Conservation (phyloP, 2,888 invertebrate species). For the Eurytoma californica region DNA sequence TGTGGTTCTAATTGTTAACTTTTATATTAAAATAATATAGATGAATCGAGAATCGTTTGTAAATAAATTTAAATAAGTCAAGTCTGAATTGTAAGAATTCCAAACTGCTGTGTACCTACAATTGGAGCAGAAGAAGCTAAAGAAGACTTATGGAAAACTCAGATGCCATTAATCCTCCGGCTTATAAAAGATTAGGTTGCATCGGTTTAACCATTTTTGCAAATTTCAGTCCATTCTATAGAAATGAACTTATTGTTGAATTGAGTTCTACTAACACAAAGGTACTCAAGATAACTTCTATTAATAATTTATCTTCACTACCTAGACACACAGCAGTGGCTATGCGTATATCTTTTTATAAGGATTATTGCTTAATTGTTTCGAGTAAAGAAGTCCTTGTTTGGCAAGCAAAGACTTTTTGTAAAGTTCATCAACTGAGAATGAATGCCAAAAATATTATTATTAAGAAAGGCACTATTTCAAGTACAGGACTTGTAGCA, state of each 20-base stretch:
- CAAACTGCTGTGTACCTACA: slow-evolving; percentile 59
- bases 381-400: slow-evolving; percentile 81
- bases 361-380: slow-evolving; percentile 78
- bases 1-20: slow-evolving; percentile 57
- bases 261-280: slow-evolving; percentile 75
- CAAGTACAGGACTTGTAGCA: slow-evolving; percentile 68
- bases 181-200: slow-evolving; percentile 81
- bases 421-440: slow-evolving; percentile 75
- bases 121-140: slow-evolving; percentile 66
- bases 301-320: slow-evolving; percentile 70
- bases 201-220: slow-evolving; percentile 77
- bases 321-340: slow-evolving; percentile 79
- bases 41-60: slow-evolving; percentile 78
- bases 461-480: slow-evolving; percentile 68
- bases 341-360: slow-evolving; percentile 79
- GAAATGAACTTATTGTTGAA: slow-evolving; percentile 77
- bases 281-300: slow-evolving; percentile 67
- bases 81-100: slow-evolving; percentile 79
- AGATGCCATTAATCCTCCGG: slow-evolving; percentile 71
- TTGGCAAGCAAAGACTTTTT: slow-evolving; percentile 80
- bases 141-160: slow-evolving; percentile 66
- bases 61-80: slow-evolving; percentile 79
- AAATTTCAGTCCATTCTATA: slow-evolving; percentile 77
- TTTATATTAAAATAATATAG: slow-evolving; percentile 63
- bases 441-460: slow-evolving; percentile 74